A percentile compares a stretch with the other conserved stretches of the same genome.
phyloP scores from a whole-genome alignment of 2,113 vertebrate genomes.

The Oxygymnocypris stewartii region DNA sequence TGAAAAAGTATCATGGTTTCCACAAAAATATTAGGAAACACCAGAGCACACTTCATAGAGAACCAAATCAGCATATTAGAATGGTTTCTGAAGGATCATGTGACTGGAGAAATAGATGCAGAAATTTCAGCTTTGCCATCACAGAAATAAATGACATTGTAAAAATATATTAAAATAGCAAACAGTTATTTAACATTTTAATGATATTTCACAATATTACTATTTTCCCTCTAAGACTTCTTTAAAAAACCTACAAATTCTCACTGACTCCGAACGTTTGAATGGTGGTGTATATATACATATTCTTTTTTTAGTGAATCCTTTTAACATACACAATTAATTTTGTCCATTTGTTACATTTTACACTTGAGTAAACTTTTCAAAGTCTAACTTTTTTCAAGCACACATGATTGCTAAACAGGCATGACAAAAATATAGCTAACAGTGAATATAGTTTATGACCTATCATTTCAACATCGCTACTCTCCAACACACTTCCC shows the following conservation, averaged over 20 bases:
- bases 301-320: background rate
- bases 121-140: background rate
- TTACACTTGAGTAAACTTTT: background rate
- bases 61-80: background rate
- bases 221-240: background rate
- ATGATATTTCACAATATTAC: background rate
- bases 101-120: background rate
- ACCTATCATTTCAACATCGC: background rate
- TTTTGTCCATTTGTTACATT: background rate
- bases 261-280: background rate
- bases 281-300: background rate
- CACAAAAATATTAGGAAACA: background rate
- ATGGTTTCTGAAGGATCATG: background rate
- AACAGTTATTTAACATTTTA: background rate
- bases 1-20: background rate
- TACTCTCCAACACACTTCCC: background rate
- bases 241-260: background rate
- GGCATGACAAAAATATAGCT: constrained; percentile 5
- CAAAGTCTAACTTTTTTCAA: background rate
- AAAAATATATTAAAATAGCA: background rate
- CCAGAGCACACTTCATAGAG: background rate
- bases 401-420: constrained; percentile 5
- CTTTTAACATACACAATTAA: background rate
- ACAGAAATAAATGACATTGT: background rate
- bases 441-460: constrained; percentile 41